Evolutionary conservation across 2,797 vertebrate species (phyloP).

Genomic region (Scyliorhinus canicula): DNA sequence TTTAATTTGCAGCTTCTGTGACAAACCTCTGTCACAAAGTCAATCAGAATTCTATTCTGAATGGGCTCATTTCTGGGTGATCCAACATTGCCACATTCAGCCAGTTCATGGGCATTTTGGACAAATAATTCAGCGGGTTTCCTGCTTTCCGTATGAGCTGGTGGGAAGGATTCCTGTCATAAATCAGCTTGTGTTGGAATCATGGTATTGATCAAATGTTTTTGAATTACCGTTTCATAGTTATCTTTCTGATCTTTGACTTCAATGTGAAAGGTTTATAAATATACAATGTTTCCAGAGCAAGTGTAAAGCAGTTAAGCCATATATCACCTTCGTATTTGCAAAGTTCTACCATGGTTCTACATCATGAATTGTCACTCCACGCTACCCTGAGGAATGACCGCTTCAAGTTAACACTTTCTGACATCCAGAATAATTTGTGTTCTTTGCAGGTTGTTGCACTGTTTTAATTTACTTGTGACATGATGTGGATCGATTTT

Average conservation of each 20-base stretch:
- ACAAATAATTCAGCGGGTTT: neutral
- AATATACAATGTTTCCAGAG: neutral
- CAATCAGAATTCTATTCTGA: neutral
- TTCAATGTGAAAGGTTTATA: neutral
- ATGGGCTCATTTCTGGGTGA: neutral
- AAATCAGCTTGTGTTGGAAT: neutral
- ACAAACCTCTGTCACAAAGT: neutral
- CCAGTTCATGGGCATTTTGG: neutral
- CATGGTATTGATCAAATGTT: neutral
- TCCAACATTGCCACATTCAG: neutral
- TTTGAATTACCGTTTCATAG: neutral
- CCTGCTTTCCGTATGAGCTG: neutral
- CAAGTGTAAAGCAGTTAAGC: neutral
- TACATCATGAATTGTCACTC: neutral
- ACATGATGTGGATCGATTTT: neutral
- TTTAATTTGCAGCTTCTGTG: constrained; percentile 27
- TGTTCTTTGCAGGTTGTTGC: neutral
- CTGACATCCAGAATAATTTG: neutral
- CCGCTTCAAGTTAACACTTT: neutral
- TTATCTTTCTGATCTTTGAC: neutral
- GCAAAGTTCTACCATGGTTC: neutral
- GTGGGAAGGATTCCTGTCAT: neutral
- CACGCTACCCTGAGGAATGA: neutral
- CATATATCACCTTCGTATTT: neutral
- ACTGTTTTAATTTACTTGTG: neutral